Conservation (phyloP, 1,140 invertebrate genomes). For the Caligus rogercresseyi region DNA sequence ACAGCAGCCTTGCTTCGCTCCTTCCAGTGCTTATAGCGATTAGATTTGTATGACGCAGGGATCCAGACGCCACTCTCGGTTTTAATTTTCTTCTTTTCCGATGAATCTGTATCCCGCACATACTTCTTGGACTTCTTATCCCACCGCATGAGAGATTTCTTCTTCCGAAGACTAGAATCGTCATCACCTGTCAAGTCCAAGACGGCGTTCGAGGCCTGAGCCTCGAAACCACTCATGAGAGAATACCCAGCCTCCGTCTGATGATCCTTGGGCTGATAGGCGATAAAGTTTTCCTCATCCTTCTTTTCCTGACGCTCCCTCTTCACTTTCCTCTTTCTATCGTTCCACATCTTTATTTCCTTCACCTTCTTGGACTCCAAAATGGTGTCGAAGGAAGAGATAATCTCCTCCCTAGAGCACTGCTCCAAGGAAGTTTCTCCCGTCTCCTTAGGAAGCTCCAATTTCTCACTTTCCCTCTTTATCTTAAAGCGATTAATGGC, state of each 20-base stretch:
- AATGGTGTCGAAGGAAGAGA: slow-evolving; percentile 24
- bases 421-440: slow-evolving; percentile 16
- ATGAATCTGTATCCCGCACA: slow-evolving; percentile 46
- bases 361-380: slow-evolving; percentile 18
- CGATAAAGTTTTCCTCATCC: slow-evolving; percentile 64
- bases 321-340: slow-evolving; percentile 28
- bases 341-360: slow-evolving; percentile 1
- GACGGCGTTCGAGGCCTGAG: slow-evolving; percentile 47
- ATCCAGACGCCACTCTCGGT: slow-evolving; percentile 90
- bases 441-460: slow-evolving; percentile 14
- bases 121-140: slow-evolving; percentile 83
- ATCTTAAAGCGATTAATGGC: slow-evolving; percentile 21
- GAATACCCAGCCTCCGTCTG: slow-evolving; percentile 72
- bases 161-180: slow-evolving; percentile 40
- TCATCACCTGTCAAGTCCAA: slow-evolving; percentile 65
- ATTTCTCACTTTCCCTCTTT: not conserved
- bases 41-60: slow-evolving; percentile 76
- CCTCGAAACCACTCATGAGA: slow-evolving; percentile 48
- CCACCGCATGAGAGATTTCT: slow-evolving; percentile 48
- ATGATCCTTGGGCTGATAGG: slow-evolving; percentile 62
- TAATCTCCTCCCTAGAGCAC: slow-evolving; percentile 23
- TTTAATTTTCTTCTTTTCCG: slow-evolving; percentile 56
- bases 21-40: slow-evolving; percentile 71
- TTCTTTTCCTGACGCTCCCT: slow-evolving; percentile 30
- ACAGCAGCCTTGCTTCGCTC: slow-evolving; percentile 51